Percentiles rank a stretch among this genome's conserved stretches.
Evolutionary conservation across 2,888 invertebrate genomes (phyloP).

Genomic region (Ophion obscuratus): DNA sequence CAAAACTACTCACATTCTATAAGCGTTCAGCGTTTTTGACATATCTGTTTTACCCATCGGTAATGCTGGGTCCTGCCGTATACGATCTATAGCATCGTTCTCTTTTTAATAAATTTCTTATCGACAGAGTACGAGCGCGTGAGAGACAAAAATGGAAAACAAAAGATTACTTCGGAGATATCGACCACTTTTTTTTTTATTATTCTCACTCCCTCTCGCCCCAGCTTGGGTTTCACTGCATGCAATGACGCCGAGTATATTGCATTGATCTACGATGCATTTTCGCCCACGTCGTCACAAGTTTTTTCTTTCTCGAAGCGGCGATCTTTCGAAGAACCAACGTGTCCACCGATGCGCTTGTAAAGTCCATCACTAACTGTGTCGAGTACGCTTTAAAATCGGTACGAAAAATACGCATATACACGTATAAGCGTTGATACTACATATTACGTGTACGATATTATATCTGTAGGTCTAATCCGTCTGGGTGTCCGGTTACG

Average conservation of each 20-base stretch:
- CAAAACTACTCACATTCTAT: constrained; percentile 92
- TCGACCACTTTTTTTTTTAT: constrained; percentile 61
- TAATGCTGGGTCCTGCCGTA: constrained; percentile 70
- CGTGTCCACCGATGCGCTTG: constrained; percentile 30
- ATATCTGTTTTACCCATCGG: constrained; percentile 85
- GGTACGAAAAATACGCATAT: constrained; percentile 71
- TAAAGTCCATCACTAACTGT: constrained; percentile 52
- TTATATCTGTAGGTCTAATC: constrained; percentile 65
- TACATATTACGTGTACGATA: constrained; percentile 27
- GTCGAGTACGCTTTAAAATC: constrained; percentile 21
- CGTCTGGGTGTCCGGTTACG: constrained; percentile 36
- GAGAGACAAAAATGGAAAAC: constrained; percentile 22
- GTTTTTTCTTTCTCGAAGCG: constrained; percentile 25
- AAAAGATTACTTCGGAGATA: constrained; percentile 69
- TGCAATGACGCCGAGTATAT: constrained; percentile 48
- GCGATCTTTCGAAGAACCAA: constrained; percentile 30
- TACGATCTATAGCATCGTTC: not conserved
- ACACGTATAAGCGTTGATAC: constrained; percentile 31
- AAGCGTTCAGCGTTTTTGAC: constrained; percentile 95
- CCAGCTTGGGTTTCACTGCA: constrained; percentile 50
- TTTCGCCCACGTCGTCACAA: constrained; percentile 55
- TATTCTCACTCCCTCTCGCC: constrained; percentile 25
- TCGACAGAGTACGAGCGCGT: not conserved
- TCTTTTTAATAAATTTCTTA: not conserved
- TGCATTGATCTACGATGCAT: constrained; percentile 34